These are phyloP conservation scores for Scleropages formosus DNA, from an alignment of 2,797 vertebrate species.

Conservation along the genomic window DNA sequence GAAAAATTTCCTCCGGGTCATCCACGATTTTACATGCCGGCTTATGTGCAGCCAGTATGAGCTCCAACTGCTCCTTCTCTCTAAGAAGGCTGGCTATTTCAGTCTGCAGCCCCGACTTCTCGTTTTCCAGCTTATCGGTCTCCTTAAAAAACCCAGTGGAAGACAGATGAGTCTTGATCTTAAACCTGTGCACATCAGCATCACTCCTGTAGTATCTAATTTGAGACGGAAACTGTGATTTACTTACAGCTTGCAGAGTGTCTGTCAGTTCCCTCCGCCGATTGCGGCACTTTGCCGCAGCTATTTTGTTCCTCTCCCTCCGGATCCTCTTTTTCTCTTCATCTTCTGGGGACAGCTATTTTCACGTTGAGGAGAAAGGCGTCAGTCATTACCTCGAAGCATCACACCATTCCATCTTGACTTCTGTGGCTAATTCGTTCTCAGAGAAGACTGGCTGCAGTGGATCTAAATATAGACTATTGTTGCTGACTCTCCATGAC, in stretches of 20 bases:
- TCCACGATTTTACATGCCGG: constrained; percentile 81
- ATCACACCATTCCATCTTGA: constrained; percentile 40
- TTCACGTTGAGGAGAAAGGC: constrained; percentile 43
- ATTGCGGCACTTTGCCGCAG: constrained; percentile 92
- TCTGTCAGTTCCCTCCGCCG: constrained; percentile 86
- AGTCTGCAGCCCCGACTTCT: constrained; percentile 80
- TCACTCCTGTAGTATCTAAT: constrained; percentile 2
- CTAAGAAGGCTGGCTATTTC: constrained; percentile 90
- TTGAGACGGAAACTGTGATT: constrained; percentile 11
- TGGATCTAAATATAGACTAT: constrained; percentile 76
- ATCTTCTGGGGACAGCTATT: constrained; percentile 85
- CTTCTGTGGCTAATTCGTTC: constrained; percentile 48
- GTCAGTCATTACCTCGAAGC: constrained; percentile 33
- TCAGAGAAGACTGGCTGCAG: constrained; percentile 53
- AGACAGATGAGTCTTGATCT: not conserved
- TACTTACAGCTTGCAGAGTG: constrained; percentile 85
- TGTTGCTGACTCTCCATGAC: constrained; percentile 44
- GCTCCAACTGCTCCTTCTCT: constrained; percentile 92
- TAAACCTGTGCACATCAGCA: constrained; percentile 4
- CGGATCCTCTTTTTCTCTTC: constrained; percentile 87
- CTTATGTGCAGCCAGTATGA: constrained; percentile 81
- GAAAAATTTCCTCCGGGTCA: constrained; percentile 69
- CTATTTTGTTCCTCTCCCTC: constrained; percentile 93
- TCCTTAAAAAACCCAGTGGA: constrained; percentile 67
- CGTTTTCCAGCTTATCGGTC: constrained; percentile 87